Evolutionary conservation across 2,113 vertebrate genomes (phyloP).

Genomic region (Nematolebias whitei): DNA sequence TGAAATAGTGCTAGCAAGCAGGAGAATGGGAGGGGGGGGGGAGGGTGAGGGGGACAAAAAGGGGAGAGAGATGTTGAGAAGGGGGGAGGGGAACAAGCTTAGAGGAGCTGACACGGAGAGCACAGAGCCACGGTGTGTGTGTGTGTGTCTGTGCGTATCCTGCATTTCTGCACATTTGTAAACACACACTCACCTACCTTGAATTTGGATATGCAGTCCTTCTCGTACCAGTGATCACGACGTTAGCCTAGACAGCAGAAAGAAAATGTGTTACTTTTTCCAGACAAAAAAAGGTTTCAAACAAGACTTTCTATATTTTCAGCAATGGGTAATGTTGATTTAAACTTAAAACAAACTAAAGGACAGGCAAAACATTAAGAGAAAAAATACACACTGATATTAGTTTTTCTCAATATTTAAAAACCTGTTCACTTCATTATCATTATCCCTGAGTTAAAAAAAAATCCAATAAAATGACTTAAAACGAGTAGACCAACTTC

Average conservation of each 20-base stretch:
- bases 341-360: not conserved
- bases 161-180: constrained; percentile 48
- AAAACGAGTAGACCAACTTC: no score
- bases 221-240: constrained; percentile 10
- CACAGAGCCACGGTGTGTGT: constrained; percentile 50
- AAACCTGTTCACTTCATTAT: no score
- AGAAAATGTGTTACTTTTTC: constrained; percentile 27
- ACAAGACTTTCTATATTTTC: constrained; percentile 9
- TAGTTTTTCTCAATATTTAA: no score
- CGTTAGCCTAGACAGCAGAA: constrained; percentile 26
- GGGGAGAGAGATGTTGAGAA: constrained; percentile 75
- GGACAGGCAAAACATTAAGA: not conserved
- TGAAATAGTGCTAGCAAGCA: constrained; percentile 79
- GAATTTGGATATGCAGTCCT: constrained; percentile 27
- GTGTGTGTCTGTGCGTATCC: constrained; percentile 37
- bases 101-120: constrained; percentile 67
- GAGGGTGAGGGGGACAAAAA: constrained; percentile 76
- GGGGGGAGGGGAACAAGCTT: constrained; percentile 74
- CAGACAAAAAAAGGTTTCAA: constrained; percentile 2
- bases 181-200: constrained; percentile 44
- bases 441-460: no score
- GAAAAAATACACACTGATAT: no score
- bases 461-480: no score
- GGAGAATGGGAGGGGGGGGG: constrained; percentile 60
- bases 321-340: not conserved